A percentile compares a stretch with the other conserved stretches of the same genome.
phyloP scores from a whole-genome alignment of 37 sponge, comb jelly and placozoan genomes.

The Beroe ovata region DNA sequence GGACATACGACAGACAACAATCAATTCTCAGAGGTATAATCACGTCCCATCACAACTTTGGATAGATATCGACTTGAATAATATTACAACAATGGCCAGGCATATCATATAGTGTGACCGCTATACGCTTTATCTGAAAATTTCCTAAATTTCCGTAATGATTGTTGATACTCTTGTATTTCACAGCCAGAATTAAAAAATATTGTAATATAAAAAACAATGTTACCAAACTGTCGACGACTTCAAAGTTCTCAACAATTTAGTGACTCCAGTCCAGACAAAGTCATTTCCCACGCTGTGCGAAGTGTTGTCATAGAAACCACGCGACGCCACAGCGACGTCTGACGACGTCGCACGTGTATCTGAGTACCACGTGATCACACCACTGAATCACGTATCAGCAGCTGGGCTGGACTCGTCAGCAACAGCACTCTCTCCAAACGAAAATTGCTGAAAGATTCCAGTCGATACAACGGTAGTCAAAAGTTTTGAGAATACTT shows the following conservation, averaged over 20 bases:
- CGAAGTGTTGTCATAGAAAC: background rate
- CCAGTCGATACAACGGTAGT: background rate
- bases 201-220: slow-evolving; percentile 64
- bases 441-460: background rate
- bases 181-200: slow-evolving; percentile 27
- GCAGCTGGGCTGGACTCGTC: background rate
- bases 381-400: background rate
- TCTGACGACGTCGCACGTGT: too few species aligned
- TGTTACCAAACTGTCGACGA: slow-evolving; percentile 47
- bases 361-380: background rate
- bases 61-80: too few species aligned
- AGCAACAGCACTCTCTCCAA: background rate
- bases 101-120: too few species aligned
- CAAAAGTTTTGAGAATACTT: too few species aligned
- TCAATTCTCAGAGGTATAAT: too few species aligned
- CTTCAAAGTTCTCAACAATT: slow-evolving; percentile 9
- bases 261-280: background rate
- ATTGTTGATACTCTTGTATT: too few species aligned
- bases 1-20: too few species aligned
- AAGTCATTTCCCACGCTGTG: background rate
- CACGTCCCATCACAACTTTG: too few species aligned
- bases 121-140: too few species aligned
- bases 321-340: background rate
- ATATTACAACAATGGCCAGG: too few species aligned
- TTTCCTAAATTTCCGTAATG: too few species aligned